phyloP scores from a whole-genome alignment of 2,888 invertebrate genomes.

The Conomelus anceps region DNA sequence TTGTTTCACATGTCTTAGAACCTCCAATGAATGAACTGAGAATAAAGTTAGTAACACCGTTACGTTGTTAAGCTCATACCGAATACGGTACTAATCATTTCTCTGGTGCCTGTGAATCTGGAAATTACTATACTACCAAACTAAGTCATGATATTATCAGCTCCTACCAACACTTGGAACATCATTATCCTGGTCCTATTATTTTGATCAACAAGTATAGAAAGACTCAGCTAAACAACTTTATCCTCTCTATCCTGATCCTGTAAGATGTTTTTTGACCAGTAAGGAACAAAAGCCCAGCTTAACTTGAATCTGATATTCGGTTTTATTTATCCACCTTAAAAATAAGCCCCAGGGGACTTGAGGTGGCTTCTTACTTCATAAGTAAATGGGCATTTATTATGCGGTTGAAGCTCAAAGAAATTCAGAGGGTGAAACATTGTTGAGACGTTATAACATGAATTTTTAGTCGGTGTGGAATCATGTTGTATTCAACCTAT shows the following conservation, averaged over 20 bases:
- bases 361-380: not conserved
- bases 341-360: not conserved
- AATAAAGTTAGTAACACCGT: too few species aligned
- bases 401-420: not conserved
- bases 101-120: too few species aligned
- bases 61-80: too few species aligned
- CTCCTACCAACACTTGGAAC: not conserved
- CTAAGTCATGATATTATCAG: not conserved
- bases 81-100: too few species aligned
- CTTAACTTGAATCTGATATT: not conserved
- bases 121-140: too few species aligned
- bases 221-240: not conserved
- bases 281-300: not conserved
- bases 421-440: not conserved
- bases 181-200: not conserved
- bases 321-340: not conserved
- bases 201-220: not conserved
- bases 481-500: not conserved
- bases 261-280: not conserved
- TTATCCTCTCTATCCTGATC: not conserved
- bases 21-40: too few species aligned
- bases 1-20: too few species aligned
- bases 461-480: not conserved
- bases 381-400: not conserved
- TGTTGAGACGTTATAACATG: not conserved